Evolutionary conservation across 2,113 vertebrate species (phyloP), one percentile per base, ranked within the genome.

Genomic region (Cynoglossus semilaevis): DNA sequence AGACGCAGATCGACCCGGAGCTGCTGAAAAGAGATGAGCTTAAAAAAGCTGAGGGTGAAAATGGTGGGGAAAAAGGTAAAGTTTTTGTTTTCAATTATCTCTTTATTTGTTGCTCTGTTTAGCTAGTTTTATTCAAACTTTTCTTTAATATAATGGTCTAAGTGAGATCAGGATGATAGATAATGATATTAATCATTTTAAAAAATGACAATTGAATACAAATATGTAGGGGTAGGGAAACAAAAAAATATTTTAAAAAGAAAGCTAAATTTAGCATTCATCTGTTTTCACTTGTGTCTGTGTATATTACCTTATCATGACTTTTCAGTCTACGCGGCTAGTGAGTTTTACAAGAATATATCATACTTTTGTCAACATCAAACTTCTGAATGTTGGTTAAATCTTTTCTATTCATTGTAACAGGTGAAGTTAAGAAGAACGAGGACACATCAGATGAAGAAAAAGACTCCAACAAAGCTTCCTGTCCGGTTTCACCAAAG

Each of bases 1-100:
- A 98, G 90, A 96, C 96, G 7, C 95, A 99, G 52, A 97, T 99
- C 16, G 97, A 99, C 85, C 97, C 97, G 0, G 89, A 90, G 16
- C 88, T 98, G 19, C 58, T 99, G 69, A 94, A 93, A 76, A 93
- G n/a, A 10, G 51, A 48, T 16, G 49, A 51, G 22, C 58, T 99
- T 67, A 94, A 93, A 76, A 93, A 14, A 8, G 51, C 87, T 55
- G 93, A 93, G 1, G 88, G 91, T 34, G 92, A 91, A 45, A 91
- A 93, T 63, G 76, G 51, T 2, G 58, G 74, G 38, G 53, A 63
- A 6, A 58, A 70, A 40, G 2, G 13, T 38, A 43, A 47, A 36
- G 61, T 52, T 70, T 2, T 29, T 29, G 22, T 67, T 40, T 2
- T 15, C 38, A 42, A 47, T 29, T 55, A 47, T 70, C 1, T 45